These are phyloP conservation scores for Muscicapa adusta DNA, from an alignment of 2,113 vertebrate genomes.

Conservation along the genomic window DNA sequence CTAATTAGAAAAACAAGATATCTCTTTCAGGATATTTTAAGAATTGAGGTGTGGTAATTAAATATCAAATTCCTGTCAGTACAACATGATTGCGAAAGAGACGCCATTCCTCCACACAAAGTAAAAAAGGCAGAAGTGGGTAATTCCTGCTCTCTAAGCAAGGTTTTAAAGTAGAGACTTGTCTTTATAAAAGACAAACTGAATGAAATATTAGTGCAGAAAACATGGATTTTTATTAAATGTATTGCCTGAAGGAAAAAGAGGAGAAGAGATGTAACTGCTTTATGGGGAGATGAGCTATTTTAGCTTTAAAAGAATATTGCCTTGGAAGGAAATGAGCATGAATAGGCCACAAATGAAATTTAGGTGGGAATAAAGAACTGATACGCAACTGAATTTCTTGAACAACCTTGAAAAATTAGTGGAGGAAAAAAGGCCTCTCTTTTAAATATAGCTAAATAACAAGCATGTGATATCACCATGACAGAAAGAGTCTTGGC, in stretches of 20 bases:
- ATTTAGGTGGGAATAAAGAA: neutral
- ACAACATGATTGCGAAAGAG: neutral
- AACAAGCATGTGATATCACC: neutral
- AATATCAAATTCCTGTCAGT: neutral
- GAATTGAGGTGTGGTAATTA: neutral
- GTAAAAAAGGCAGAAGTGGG: neutral
- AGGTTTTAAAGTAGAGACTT: neutral
- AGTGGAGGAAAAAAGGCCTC: neutral
- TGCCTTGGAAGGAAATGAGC: neutral
- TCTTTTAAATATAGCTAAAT: neutral
- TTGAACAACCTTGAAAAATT: neutral
- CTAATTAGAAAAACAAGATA: neutral
- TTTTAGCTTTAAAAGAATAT: neutral
- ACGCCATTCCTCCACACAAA: neutral
- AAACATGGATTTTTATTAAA: neutral
- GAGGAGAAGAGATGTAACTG: neutral
- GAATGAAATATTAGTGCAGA: neutral
- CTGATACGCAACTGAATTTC: neutral
- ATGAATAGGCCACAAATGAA: neutral
- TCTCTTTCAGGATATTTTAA: neutral
- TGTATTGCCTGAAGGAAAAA: neutral
- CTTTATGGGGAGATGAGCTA: neutral
- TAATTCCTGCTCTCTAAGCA: neutral
- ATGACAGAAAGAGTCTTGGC: neutral
- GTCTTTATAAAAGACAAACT: neutral